A percentile compares a stretch with the other conserved stretches of the same genome.
These are phyloP conservation scores for Mungos mungo DNA, from an alignment of 2,113 vertebrate species.

Conservation along the genomic window DNA sequence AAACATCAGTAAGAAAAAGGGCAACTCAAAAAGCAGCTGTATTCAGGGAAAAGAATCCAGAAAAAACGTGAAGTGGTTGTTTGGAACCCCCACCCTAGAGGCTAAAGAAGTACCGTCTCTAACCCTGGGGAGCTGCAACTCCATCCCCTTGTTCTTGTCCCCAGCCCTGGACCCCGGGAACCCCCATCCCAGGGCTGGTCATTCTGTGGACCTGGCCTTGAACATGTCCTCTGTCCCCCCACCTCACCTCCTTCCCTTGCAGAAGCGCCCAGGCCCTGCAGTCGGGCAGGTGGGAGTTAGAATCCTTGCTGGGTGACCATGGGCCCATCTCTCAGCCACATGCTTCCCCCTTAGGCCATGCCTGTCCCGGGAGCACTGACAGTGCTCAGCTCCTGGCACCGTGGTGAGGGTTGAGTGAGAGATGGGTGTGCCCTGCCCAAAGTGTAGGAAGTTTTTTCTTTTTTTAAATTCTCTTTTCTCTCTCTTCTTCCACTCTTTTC, in stretches of 20 bases:
- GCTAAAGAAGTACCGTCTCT: background rate
- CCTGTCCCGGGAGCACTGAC: background rate
- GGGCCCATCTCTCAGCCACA: background rate
- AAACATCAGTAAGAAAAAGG: background rate
- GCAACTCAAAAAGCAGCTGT: background rate
- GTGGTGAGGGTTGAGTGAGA: background rate
- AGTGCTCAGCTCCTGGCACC: background rate
- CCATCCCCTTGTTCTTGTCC: background rate
- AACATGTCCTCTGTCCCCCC: background rate
- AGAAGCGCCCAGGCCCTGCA: background rate
- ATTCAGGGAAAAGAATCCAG: constrained; percentile 9
- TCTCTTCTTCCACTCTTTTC: background rate
- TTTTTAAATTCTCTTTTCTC: background rate
- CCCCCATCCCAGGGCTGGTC: background rate
- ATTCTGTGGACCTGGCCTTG: background rate
- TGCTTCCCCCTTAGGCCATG: background rate
- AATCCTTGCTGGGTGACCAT: background rate
- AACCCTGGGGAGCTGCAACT: background rate
- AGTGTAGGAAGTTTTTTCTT: background rate
- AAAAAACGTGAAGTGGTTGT: background rate
- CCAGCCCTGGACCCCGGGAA: background rate
- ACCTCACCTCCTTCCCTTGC: background rate
- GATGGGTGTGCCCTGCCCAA: background rate
- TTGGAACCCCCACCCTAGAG: background rate
- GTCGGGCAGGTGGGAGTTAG: background rate